Base-by-base conservation (phyloP, 2,797 vertebrate genomes). In the Argyrosomus regius region DNA sequence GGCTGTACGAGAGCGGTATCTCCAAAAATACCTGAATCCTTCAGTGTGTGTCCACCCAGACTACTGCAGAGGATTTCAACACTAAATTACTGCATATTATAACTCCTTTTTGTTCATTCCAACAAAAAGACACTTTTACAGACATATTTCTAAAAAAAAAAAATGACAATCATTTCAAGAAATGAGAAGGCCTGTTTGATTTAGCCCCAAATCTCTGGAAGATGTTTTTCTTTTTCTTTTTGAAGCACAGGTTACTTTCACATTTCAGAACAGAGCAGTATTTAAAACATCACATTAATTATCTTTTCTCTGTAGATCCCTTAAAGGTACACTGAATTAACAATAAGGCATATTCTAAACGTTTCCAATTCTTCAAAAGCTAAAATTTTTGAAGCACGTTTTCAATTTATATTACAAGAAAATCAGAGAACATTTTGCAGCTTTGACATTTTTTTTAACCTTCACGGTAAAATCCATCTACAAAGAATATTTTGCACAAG, bases 71-170 rank as follows among this genome's bases (percentile, higher is more conserved):
- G 84, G 67, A 78, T 78, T 86, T 87, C 84, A 85, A 72, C 78
- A 81, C 85, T 90, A 89, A 82, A 72, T 89, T 93, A 94, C 94
- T 95, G 94, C 93, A 94, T 95, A 94, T 89, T 90, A 82, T 72
- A 81, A 84, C 78, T 14, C 84, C 75, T 63, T 85, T 87, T 86
- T 85, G 88, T 88, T 93, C 75, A 16, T 70, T 83, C 28, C 72
- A 65, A 88, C 89, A 88, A 91, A 39, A 91, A 89, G 83, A 88
- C 57, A 28, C 49, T 80, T 87, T 82, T 11, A 83, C 56, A 75
- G 59, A 48, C 35, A 45, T 45, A 45, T 45, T 43, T 12, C 10
- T 3, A 13, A 43, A 43, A 43, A 45, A 45, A 45, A 52, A 77
- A 83, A 67, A 67, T 6, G 35, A 83, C 46, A 22, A 78, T 65